Evolutionary conservation across 2,888 invertebrate genomes (phyloP).

Genomic region (Protodeltote pygarga): DNA sequence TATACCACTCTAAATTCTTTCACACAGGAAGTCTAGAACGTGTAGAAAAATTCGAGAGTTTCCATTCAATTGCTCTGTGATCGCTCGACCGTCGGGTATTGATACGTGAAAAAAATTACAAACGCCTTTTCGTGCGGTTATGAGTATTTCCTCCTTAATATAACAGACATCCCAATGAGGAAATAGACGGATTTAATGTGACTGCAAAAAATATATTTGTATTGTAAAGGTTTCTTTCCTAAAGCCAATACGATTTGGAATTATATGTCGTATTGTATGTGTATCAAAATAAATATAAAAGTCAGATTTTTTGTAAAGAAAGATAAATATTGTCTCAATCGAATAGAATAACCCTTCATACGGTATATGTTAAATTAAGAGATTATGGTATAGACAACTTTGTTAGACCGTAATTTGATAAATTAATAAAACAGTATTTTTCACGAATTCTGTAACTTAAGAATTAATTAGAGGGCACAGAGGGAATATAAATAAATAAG

Average conservation of each 20-base stretch:
- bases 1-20: constrained; percentile 23
- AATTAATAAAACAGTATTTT: too few relatives aligned
- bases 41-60: constrained; percentile 40
- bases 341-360: too few relatives aligned
- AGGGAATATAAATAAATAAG: too few relatives aligned
- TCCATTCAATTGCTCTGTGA: constrained; percentile 44
- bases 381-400: too few relatives aligned
- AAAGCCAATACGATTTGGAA: constrained; percentile 42
- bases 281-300: too few relatives aligned
- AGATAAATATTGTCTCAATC: too few relatives aligned
- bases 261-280: constrained; percentile 32
- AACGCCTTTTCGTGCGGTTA: constrained; percentile 40
- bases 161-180: constrained; percentile 23
- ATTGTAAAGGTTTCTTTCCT: constrained; percentile 30
- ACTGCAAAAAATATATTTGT: constrained; percentile 33
- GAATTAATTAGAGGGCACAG: too few relatives aligned
- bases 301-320: too few relatives aligned
- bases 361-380: too few relatives aligned
- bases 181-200: constrained; percentile 37
- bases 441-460: too few relatives aligned
- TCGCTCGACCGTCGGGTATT: constrained; percentile 48
- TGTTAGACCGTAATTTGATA: too few relatives aligned
- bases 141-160: constrained; percentile 35
- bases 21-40: constrained; percentile 37
- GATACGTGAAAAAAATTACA: constrained; percentile 63